Evolutionary conservation across 2,113 vertebrate genomes (phyloP).

Genomic region (Ceuthmochares aereus): DNA sequence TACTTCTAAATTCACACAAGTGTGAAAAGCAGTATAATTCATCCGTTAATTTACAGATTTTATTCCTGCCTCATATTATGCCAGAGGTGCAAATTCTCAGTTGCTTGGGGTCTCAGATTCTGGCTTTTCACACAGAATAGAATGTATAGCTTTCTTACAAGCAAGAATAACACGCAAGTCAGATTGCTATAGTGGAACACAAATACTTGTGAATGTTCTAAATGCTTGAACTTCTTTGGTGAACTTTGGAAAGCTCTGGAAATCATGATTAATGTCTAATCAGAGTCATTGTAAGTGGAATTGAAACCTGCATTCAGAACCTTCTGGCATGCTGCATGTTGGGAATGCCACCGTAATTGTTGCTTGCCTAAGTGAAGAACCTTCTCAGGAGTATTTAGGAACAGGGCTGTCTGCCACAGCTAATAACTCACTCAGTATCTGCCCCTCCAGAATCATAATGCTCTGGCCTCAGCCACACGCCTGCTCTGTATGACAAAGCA

Average conservation of each 20-base stretch:
- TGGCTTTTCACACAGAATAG: not conserved
- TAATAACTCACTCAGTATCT: constrained; percentile 81
- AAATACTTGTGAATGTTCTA: constrained; percentile 15
- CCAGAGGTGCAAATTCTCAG: not conserved
- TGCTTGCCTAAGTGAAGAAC: constrained; percentile 66
- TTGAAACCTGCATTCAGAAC: constrained; percentile 29
- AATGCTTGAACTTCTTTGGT: constrained; percentile 57
- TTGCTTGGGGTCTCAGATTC: not conserved
- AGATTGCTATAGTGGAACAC: not conserved
- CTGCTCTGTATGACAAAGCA: constrained; percentile 71
- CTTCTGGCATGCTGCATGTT: constrained; percentile 46
- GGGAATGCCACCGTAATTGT: constrained; percentile 67
- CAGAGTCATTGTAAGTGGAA: constrained; percentile 25
- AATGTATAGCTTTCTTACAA: not conserved
- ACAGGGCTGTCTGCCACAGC: constrained; percentile 77
- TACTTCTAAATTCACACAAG: not conserved
- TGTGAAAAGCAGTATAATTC: not conserved
- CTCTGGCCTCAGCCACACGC: constrained; percentile 52
- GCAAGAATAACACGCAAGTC: not conserved
- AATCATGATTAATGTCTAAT: constrained; percentile 70
- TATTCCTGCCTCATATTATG: not conserved
- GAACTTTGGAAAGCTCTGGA: constrained; percentile 70
- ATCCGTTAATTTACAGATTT: not conserved
- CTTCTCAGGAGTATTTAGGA: constrained; percentile 74
- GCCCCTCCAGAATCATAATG: constrained; percentile 69